Evolutionary conservation across 2,113 vertebrate genomes (phyloP).

Genomic region (Struthidea cinerea): DNA sequence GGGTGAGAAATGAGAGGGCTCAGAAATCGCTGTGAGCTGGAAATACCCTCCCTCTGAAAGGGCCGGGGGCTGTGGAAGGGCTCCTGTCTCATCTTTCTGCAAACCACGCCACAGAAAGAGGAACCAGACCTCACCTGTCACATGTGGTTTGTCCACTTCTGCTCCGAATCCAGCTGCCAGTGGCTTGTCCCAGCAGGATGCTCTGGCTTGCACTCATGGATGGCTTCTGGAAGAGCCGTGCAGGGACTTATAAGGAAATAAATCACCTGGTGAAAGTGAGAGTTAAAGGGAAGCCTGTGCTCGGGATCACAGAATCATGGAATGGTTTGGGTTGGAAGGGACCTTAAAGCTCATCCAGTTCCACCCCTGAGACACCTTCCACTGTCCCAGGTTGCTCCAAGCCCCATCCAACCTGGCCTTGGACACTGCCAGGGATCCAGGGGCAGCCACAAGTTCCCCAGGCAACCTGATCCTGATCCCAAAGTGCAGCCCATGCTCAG

Average conservation of each 20-base stretch:
- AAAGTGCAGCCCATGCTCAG: neutral
- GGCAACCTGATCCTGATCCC: neutral
- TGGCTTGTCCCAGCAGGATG: neutral
- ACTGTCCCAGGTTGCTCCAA: rapidly evolving
- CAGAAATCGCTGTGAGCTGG: neutral
- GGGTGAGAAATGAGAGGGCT: neutral
- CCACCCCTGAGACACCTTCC: neutral
- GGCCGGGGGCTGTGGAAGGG: rapidly evolving
- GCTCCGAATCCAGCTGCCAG: neutral
- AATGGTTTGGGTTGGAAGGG: neutral
- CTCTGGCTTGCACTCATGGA: neutral
- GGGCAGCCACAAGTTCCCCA: neutral
- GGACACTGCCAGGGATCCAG: neutral
- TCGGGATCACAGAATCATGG: neutral
- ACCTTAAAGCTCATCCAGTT: neutral
- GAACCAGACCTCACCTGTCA: neutral
- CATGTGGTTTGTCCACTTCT: neutral
- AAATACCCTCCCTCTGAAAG: neutral
- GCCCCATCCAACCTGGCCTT: rapidly evolving
- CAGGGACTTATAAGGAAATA: neutral
- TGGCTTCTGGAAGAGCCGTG: neutral
- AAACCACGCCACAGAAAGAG: neutral
- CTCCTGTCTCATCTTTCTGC: neutral
- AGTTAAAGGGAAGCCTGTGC: neutral
- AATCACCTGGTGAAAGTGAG: neutral